phyloP scores from a whole-genome alignment of 2,113 vertebrate species.

The Garra rufa region DNA sequence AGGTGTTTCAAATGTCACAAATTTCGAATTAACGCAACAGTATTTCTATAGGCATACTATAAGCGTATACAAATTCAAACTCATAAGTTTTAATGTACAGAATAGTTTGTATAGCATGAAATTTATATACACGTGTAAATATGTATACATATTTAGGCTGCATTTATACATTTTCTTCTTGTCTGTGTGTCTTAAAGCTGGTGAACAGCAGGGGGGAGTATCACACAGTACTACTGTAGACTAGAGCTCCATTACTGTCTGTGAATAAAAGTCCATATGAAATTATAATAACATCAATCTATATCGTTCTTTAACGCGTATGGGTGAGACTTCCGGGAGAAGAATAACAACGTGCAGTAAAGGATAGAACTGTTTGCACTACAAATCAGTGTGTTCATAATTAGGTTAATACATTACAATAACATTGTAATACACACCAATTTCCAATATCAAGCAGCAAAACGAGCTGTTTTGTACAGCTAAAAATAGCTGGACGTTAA shows the following conservation, averaged over 20 bases:
- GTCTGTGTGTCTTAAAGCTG: background rate
- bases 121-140: background rate
- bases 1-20: background rate
- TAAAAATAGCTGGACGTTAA: too few relatives aligned
- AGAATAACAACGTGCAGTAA: too few relatives aligned
- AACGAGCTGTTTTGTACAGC: too few relatives aligned
- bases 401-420: too few relatives aligned
- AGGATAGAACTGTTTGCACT: too few relatives aligned
- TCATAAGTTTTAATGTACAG: background rate
- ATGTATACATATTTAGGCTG: background rate
- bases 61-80: too few relatives aligned
- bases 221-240: background rate
- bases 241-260: background rate
- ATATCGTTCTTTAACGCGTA: too few relatives aligned
- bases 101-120: background rate
- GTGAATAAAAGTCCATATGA: background rate
- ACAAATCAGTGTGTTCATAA: too few relatives aligned
- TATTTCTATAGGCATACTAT: background rate
- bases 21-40: background rate
- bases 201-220: constrained; percentile 17
- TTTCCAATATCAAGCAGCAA: too few relatives aligned
- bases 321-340: too few relatives aligned
- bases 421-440: too few relatives aligned
- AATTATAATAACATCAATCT: too few relatives aligned
- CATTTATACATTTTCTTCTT: background rate